phyloP scores from a whole-genome alignment of 2,797 vertebrate genomes.

The Oreochromis mossambicus region DNA sequence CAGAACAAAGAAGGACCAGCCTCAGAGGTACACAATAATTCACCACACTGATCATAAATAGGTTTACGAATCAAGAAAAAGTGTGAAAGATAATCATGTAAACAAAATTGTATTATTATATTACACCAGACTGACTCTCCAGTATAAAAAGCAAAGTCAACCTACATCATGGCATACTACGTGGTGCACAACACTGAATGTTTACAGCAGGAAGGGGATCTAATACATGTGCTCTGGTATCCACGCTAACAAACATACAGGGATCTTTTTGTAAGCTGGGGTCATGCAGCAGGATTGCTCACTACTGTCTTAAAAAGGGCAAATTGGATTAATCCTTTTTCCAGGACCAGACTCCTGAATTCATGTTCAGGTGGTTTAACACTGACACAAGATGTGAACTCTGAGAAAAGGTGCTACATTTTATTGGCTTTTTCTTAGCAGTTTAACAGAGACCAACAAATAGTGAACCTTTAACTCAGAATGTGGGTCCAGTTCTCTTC shows the following conservation, averaged over 20 bases:
- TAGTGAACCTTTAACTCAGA: not conserved
- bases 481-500: not conserved
- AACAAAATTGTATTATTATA: not conserved
- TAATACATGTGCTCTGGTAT: conserved; percentile 24
- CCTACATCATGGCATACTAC: not conserved
- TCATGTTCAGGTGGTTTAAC: not conserved
- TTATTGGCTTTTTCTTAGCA: not conserved
- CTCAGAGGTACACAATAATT: not conserved
- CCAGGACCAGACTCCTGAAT: not conserved
- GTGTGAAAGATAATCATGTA: not conserved
- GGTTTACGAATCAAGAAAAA: not conserved
- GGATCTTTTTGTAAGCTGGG: conserved; percentile 12
- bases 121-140: not conserved
- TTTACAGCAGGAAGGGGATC: conserved; percentile 1
- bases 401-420: not conserved
- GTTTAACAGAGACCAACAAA: not conserved
- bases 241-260: conserved; percentile 38
- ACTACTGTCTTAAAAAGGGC: conserved; percentile 46
- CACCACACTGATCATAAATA: conserved; percentile 7
- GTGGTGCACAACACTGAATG: not conserved
- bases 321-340: conserved; percentile 13
- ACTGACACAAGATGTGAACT: not conserved
- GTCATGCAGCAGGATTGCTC: conserved; percentile 32
- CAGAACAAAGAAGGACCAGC: conserved; percentile 27
- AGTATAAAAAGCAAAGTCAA: not conserved